Evolutionary conservation across 2,797 vertebrate genomes (phyloP).

Genomic region (Oceanodroma leucorhoa): DNA sequence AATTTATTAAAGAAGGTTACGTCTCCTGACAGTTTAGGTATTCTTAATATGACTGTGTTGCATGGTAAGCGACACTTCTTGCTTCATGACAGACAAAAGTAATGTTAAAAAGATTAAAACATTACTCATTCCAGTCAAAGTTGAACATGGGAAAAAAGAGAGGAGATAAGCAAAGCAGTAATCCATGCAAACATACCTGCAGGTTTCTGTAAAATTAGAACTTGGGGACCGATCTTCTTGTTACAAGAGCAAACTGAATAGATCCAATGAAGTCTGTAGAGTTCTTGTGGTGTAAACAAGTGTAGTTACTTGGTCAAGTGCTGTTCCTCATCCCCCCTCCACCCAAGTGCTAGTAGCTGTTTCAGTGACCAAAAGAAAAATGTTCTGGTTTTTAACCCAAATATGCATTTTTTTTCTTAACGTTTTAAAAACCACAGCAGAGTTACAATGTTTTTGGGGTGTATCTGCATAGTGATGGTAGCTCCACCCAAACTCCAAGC

Average conservation of each 20-base stretch:
- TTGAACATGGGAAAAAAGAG: not conserved
- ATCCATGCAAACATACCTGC: not conserved
- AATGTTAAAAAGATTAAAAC: not conserved
- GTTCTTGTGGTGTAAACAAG: not conserved
- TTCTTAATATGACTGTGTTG: not conserved
- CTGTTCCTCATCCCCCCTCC: not conserved
- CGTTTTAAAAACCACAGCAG: not conserved
- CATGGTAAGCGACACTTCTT: not conserved
- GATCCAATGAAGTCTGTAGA: not conserved
- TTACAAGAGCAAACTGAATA: not conserved
- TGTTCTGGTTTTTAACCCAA: not conserved
- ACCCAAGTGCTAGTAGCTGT: not conserved
- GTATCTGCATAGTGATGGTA: not conserved
- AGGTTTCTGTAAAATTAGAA: not conserved
- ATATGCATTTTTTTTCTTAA: not conserved
- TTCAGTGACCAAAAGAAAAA: not conserved
- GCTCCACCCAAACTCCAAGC: not conserved
- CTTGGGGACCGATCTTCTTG: not conserved
- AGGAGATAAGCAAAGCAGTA: not conserved
- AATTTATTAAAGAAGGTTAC: not conserved
- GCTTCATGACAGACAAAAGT: not conserved
- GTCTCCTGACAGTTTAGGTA: not conserved
- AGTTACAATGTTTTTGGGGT: not conserved
- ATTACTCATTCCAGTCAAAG: not conserved
- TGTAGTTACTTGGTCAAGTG: not conserved